These are phyloP conservation scores for Psix sp. DNA, from an alignment of 1,140 invertebrate genomes.

Conservation along the genomic window DNA sequence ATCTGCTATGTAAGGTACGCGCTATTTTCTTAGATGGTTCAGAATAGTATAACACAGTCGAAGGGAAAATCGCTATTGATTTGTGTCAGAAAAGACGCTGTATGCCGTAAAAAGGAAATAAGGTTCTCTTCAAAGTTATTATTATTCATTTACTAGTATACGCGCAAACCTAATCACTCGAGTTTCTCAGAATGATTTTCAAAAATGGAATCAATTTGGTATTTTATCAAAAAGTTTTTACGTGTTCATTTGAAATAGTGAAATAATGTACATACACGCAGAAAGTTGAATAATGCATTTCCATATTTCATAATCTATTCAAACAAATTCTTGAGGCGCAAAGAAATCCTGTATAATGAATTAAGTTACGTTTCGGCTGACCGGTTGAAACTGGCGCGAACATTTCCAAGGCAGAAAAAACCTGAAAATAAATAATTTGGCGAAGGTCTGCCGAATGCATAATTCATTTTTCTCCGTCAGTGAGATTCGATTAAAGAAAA, in stretches of 20 bases:
- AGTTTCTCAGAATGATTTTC: too few species aligned
- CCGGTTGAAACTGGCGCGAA: background rate
- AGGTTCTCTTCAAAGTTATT: too few species aligned
- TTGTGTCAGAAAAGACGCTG: too few species aligned
- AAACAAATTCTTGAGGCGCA: conserved; percentile 1
- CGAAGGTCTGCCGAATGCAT: conserved; percentile 15
- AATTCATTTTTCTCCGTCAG: conserved; percentile 21
- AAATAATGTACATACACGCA: too few species aligned
- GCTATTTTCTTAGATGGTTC: too few species aligned
- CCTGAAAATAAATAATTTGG: conserved; percentile 35
- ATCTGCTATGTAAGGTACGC: too few species aligned
- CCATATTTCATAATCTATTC: conserved; percentile 13
- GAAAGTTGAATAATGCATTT: conserved; percentile 18
- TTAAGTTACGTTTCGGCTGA: conserved; percentile 1
- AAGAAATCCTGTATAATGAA: conserved; percentile 21
- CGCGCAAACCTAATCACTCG: too few species aligned
- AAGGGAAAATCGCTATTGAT: too few species aligned
- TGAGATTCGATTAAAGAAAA: conserved; percentile 41
- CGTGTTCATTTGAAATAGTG: background rate
- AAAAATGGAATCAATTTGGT: too few species aligned
- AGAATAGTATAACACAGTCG: too few species aligned
- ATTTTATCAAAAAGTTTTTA: conserved; percentile 8
- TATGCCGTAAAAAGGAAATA: too few species aligned
- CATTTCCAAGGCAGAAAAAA: background rate
- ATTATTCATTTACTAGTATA: too few species aligned